A percentile compares a stretch with the other conserved stretches of the same genome.
Evolutionary conservation across 2,113 vertebrate genomes (phyloP).

Genomic region (Illadopsis cleaveri): DNA sequence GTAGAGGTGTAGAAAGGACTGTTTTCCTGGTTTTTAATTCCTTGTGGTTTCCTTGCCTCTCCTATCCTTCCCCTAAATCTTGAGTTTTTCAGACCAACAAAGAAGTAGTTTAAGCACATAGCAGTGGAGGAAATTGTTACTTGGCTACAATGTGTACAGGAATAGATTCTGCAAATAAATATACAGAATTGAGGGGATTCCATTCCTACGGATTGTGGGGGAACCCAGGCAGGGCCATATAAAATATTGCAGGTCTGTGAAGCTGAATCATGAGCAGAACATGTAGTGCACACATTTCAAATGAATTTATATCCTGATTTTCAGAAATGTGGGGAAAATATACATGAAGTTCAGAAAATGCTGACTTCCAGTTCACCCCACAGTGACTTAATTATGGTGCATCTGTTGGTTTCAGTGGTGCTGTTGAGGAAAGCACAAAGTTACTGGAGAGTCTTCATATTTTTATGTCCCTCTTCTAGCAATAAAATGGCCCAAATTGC

Average conservation of each 20-base stretch:
- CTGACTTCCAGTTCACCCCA: not conserved
- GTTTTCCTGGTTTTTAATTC: not conserved
- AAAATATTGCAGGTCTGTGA: not conserved
- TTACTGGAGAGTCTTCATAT: not conserved
- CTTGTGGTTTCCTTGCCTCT: not conserved
- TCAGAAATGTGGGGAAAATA: not conserved
- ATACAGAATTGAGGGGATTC: not conserved
- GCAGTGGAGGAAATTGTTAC: not conserved
- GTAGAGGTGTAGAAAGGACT: not conserved
- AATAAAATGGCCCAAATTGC: not conserved
- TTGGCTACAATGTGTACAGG: not conserved
- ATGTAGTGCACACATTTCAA: not conserved
- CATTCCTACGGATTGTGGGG: fast-evolving
- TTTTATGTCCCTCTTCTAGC: not conserved
- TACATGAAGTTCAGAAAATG: not conserved
- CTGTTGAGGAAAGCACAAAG: not conserved
- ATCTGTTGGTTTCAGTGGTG: not conserved
- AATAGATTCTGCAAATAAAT: not conserved
- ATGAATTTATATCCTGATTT: not conserved
- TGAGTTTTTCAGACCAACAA: not conserved
- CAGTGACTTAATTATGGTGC: not conserved
- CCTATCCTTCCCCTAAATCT: not conserved
- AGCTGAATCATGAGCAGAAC: not conserved
- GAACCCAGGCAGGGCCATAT: not conserved
- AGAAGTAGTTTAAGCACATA: not conserved